Conservation (phyloP, 2,888 invertebrate genomes). For the Leptopilina drosophilae region DNA sequence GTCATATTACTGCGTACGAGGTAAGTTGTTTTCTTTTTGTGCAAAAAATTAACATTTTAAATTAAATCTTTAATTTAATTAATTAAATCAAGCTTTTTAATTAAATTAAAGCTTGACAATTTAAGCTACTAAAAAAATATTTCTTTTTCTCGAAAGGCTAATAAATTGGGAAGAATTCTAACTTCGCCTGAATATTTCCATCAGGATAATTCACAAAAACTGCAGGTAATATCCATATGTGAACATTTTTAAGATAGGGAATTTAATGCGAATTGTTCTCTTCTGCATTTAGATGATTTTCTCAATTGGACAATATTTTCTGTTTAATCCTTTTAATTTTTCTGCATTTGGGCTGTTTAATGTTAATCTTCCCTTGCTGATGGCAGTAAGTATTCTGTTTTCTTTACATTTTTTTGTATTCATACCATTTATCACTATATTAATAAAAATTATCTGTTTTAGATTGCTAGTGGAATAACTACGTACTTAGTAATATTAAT, state of each 20-base stretch:
- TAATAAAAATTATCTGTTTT: not conserved
- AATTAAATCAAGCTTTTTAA: too few relatives aligned
- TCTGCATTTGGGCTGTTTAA: not conserved
- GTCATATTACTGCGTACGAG: not conserved
- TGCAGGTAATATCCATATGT: not conserved
- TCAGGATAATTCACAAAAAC: not conserved
- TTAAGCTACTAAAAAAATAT: not conserved
- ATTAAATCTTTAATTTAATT: not conserved
- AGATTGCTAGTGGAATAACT: constrained; percentile 1
- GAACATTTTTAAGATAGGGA: not conserved
- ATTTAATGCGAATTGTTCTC: not conserved
- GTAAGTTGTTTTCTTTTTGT: not conserved
- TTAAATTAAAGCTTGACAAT: too few relatives aligned
- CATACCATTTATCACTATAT: not conserved
- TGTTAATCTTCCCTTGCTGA: not conserved
- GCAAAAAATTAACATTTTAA: not conserved
- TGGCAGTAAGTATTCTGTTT: not conserved
- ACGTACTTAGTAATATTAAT: constrained; percentile 4
- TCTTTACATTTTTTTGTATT: too few relatives aligned
- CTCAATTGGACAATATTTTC: not conserved
- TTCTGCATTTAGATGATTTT: not conserved
- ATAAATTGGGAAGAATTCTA: not conserved
- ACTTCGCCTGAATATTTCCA: not conserved
- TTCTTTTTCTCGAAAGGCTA: not conserved
- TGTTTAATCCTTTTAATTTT: not conserved